These are phyloP conservation scores for Crotalus horridus DNA, from an alignment of 2,113 vertebrate species.

Conservation along the genomic window DNA sequence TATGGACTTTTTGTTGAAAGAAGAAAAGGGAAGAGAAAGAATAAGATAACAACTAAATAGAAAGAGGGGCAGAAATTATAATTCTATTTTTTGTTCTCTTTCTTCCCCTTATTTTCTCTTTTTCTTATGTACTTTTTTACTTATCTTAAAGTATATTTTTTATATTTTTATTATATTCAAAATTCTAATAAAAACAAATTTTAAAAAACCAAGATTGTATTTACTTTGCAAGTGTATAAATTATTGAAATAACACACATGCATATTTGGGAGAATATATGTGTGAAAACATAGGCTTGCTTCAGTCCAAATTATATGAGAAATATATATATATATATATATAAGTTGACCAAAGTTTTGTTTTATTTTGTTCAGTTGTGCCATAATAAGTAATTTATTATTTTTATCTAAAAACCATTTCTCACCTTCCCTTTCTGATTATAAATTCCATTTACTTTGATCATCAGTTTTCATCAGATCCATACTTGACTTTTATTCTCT, in stretches of 20 bases:
- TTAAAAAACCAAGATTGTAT: not conserved
- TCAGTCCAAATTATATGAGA: not conserved
- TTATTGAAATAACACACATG: not conserved
- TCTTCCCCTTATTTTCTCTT: not conserved
- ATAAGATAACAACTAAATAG: not conserved
- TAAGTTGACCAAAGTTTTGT: not conserved
- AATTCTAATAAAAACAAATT: not conserved
- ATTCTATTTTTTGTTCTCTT: not conserved
- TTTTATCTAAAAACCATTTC: not conserved
- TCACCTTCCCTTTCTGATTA: not conserved
- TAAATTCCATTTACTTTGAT: conserved; percentile 2
- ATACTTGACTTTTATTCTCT: not conserved
- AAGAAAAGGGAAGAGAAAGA: not conserved
- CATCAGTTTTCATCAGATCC: not conserved
- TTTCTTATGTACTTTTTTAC: not conserved
- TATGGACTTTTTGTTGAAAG: not conserved
- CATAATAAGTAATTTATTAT: not conserved
- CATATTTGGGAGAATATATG: not conserved
- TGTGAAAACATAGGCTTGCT: not conserved
- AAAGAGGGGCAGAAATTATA: not conserved
- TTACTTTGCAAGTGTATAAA: not conserved
- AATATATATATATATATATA: too few relatives aligned
- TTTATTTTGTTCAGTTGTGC: not conserved
- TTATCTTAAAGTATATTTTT: not conserved
- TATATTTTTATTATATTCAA: not conserved